Conservation (phyloP, 2,888 invertebrate genomes). For the Dione vanillae region DNA sequence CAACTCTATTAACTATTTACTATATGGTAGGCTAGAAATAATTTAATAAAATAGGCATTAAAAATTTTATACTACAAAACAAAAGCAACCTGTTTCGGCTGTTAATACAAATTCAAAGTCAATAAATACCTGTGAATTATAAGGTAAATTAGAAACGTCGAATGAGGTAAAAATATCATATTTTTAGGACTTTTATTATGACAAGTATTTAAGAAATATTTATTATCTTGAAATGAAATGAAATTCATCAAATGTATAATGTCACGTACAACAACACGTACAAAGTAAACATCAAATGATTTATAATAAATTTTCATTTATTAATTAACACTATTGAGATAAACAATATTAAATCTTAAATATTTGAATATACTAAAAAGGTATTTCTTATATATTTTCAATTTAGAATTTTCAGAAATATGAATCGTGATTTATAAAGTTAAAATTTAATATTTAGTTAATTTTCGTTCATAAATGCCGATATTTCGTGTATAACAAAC, state of each 20-base stretch:
- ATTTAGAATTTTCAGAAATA: not conserved
- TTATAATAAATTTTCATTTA: not conserved
- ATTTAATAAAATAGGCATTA: too few relatives aligned
- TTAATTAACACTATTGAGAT: not conserved
- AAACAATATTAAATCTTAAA: not conserved
- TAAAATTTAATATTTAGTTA: slow-evolving; percentile 25
- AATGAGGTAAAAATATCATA: too few relatives aligned
- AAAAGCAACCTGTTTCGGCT: not conserved
- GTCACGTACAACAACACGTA: too few relatives aligned
- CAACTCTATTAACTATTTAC: not conserved
- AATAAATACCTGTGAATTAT: too few relatives aligned
- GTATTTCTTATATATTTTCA: not conserved
- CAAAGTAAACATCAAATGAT: not conserved
- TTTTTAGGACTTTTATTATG: too few relatives aligned
- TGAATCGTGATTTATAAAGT: not conserved
- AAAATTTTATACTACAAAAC: too few relatives aligned
- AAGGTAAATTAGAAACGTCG: too few relatives aligned
- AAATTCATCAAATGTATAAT: too few relatives aligned
- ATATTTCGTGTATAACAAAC: slow-evolving; percentile 31
- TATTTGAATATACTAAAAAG: not conserved
- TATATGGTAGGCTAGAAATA: not conserved
- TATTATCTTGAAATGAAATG: too few relatives aligned
- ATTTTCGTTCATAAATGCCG: slow-evolving; percentile 24
- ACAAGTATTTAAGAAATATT: too few relatives aligned
- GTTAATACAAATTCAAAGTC: too few relatives aligned